Evolutionary conservation across 2,113 vertebrate genomes (phyloP).

Genomic region (Vidua macroura): DNA sequence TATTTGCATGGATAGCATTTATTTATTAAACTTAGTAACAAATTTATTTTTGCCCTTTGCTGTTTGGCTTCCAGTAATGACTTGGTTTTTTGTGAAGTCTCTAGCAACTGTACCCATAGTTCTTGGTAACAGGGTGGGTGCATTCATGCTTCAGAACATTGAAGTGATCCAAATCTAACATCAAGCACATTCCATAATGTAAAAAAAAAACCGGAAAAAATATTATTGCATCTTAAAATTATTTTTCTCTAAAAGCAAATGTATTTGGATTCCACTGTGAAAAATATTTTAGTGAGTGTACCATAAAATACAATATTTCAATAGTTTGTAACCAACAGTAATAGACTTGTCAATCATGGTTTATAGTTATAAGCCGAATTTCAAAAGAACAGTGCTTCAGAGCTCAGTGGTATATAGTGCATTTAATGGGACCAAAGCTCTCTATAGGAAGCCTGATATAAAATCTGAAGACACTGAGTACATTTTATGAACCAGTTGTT

Average conservation of each 20-base stretch:
- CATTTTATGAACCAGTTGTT: slow-evolving; percentile 65
- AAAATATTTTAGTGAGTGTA: slow-evolving; percentile 51
- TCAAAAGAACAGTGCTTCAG: slow-evolving; percentile 55
- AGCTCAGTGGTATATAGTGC: slow-evolving; percentile 49
- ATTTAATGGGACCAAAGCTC: slow-evolving; percentile 61
- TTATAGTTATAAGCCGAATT: slow-evolving; percentile 66
- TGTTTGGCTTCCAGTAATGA: background rate
- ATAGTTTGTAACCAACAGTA: slow-evolving; percentile 67
- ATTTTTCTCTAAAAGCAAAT: slow-evolving; percentile 53
- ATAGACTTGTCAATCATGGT: slow-evolving; percentile 62
- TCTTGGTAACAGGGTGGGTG: background rate
- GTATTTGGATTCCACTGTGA: slow-evolving; percentile 36
- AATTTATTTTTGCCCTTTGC: background rate
- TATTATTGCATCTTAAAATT: slow-evolving; percentile 34
- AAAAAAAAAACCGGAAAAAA: background rate
- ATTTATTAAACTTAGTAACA: background rate
- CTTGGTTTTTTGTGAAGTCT: background rate
- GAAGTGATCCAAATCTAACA: background rate
- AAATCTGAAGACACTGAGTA: slow-evolving; percentile 54
- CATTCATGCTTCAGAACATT: slow-evolving; percentile 10
- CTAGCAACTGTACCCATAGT: background rate
- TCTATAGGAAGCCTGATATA: slow-evolving; percentile 54
- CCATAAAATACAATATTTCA: slow-evolving; percentile 57
- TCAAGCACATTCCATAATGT: background rate
- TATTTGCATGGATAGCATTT: background rate